Base-by-base conservation (phyloP, 2,888 invertebrate species). In the Synergus umbraculus region DNA sequence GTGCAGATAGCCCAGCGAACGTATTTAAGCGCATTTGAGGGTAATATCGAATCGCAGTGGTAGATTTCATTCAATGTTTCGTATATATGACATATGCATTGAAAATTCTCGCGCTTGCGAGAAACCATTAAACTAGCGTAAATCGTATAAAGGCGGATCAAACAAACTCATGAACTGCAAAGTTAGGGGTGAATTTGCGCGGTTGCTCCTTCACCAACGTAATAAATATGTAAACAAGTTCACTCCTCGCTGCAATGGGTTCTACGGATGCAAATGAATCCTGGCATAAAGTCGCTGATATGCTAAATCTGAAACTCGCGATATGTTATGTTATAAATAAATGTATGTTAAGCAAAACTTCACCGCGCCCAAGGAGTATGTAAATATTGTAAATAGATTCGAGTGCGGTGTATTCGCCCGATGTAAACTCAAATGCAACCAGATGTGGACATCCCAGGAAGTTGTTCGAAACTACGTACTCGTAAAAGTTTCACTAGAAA, bases 201-300 rank as follows among this genome's bases (percentile, higher is more conserved):
- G 22, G 44, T 46, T 46, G n/a, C 44, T 77, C 29, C 64, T 49
- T 63, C 63, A 0, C 12, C 58, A 66, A 76, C 46, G 67, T 66
- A 77, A 79, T 79, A 79, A 77, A 79, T 79, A 79, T 79, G 79
- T 79, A 79, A 79, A 77, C 79, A 77, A 77, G 76, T 67, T 44
- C 43, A 12, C 29, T 54, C 76, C 22, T 64, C 29, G 67, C 13
- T 66, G 66, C 66, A 66, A 58, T 76, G 29, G 65, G 15, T 76
- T n/a, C n/a, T 18, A 44, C 22, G 37, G 18, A 79, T 79, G 76
- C 65, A 79, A 76, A 79, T 76, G 41, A 64, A 58, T 22, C 13
- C n/a, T 49, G 65, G 29, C n/a, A 65, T 65, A 41, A 41, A 65
- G 41, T 65, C 65, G 65, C 37, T 2, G 8, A 10, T 22, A 13